Evolutionary conservation across 2,797 vertebrate genomes (phyloP).

Genomic region (Pagetopsis macropterus): DNA sequence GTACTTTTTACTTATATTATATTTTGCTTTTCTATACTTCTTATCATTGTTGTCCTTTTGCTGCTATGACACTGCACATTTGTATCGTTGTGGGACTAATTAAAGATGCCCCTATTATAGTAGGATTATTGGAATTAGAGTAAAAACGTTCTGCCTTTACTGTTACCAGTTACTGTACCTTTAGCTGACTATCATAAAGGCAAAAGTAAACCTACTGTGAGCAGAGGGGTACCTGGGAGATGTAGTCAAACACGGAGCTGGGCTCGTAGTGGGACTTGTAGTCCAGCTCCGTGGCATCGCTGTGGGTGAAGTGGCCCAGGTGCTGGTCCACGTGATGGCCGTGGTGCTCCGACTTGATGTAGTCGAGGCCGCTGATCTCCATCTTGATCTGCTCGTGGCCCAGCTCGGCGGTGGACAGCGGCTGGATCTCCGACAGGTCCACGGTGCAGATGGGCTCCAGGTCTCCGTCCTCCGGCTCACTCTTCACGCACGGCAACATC

Average conservation of each 20-base stretch:
- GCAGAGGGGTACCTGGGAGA: slow-evolving; percentile 74
- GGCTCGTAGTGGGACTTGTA: slow-evolving; percentile 85
- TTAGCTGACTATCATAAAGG: no score
- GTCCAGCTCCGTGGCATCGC: slow-evolving; percentile 76
- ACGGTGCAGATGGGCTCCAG: slow-evolving; percentile 82
- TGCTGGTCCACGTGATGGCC: slow-evolving; percentile 69
- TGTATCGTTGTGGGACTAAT: no score
- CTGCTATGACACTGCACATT: no score
- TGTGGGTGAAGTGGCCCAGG: slow-evolving; percentile 67
- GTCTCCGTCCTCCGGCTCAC: slow-evolving; percentile 78
- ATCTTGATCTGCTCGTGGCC: slow-evolving; percentile 85
- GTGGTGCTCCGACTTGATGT: slow-evolving; percentile 85
- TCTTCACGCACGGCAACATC: slow-evolving; percentile 85
- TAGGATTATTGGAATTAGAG: no score
- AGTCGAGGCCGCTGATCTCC: slow-evolving; percentile 87
- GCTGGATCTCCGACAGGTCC: slow-evolving; percentile 84
- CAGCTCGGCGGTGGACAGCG: slow-evolving; percentile 83
- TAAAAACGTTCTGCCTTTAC: no score
- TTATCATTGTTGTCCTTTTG: no score
- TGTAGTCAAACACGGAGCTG: slow-evolving; percentile 84
- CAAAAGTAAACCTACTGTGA: not conserved
- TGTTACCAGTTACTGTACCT: no score
- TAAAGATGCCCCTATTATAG: no score
- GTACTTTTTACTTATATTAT: no score
- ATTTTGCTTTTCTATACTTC: no score